Conservation (phyloP, 2,888 invertebrate species). For the Mythimna lalbum region DNA sequence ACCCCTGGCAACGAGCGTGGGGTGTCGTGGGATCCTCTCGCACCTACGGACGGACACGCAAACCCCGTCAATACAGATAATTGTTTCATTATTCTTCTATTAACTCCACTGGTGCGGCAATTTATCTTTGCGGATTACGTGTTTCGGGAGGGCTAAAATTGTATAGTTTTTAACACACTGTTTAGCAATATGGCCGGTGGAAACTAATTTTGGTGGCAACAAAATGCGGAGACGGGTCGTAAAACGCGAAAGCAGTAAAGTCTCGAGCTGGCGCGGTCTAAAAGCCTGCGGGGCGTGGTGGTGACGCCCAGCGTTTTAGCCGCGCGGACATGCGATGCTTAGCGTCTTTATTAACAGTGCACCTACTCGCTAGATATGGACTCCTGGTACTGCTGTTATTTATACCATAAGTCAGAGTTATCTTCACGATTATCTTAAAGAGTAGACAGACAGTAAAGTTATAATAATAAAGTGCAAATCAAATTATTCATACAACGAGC, state of each 20-base stretch:
- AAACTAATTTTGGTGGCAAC: constrained; percentile 78
- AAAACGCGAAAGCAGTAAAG: constrained; percentile 81
- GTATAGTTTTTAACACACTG: constrained; percentile 67
- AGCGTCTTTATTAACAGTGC: constrained; percentile 85
- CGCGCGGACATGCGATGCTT: constrained; percentile 76
- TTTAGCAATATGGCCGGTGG: constrained; percentile 63
- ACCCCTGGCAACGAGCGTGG: constrained; percentile 74
- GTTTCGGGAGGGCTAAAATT: constrained; percentile 61
- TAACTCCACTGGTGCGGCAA: constrained; percentile 85
- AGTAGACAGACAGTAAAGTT: constrained; percentile 24
- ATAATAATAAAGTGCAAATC: constrained; percentile 45
- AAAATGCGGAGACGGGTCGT: constrained; percentile 79
- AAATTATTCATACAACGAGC: constrained; percentile 51
- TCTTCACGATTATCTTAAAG: constrained; percentile 49
- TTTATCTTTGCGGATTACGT: constrained; percentile 75
- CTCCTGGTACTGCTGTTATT: constrained; percentile 69
- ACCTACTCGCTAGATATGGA: constrained; percentile 70
- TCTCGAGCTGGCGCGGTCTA: constrained; percentile 74
- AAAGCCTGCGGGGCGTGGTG: constrained; percentile 82
- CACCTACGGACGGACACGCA: constrained; percentile 79
- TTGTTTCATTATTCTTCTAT: constrained; percentile 90
- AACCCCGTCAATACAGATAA: constrained; percentile 85
- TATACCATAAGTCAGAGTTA: constrained; percentile 47
- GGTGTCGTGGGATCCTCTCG: constrained; percentile 77
- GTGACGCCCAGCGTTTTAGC: constrained; percentile 86